Base-by-base conservation (phyloP, 2,888 invertebrate genomes). In the Chalcis sispes region DNA sequence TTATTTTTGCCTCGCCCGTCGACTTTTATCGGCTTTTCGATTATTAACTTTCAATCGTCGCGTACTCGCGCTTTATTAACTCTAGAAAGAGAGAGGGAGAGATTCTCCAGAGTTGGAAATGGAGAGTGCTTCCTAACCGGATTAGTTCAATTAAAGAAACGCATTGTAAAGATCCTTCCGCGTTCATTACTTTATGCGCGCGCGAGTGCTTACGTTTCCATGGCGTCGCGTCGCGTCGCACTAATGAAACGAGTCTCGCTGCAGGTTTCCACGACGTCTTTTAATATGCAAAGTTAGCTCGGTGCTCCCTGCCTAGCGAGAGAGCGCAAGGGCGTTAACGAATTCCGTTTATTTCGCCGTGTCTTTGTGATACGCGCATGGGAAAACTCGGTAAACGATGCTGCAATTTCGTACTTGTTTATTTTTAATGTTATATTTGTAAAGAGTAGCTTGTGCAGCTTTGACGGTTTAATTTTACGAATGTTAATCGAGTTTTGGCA, bases 231-330 rank as follows among this genome's bases (percentile, higher is more conserved):
- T 8, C 42, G 58, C 56, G 52, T 62, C 71, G 71, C 61, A 67
- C 64, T 69, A 79, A 62, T 70, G 79, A 80, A 81, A 77, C 79
- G 70, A 70, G 77, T 61, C 27, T 18, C 69, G 32, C 67, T 52
- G 48, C 72, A 40, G 58, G 70, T 58, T 32, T 70, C 23, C 52
- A 27, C 65, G 72, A 67, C 80, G 29, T 80, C 82, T 82, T 86
- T 86, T 86, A 86, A 82, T 86, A 87, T 87, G 86, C 83, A 83
- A 86, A 87, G 81, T 80, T 81, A 75, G n/a, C 79, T 76, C 79
- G 73, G 69, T 65, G 75, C 74, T 80, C 75, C 78, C 78, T 66
- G 69, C 76, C 71, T 78, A 40, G 71, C 42, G 66, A 5, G 74
- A 18, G 29, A 18, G 7, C 7, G 13, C 48, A 27, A 40, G 36